A percentile compares a stretch with the other conserved stretches of the same genome.
Evolutionary conservation across 2,888 invertebrate species (phyloP).

Genomic region (Tribolium freemani): DNA sequence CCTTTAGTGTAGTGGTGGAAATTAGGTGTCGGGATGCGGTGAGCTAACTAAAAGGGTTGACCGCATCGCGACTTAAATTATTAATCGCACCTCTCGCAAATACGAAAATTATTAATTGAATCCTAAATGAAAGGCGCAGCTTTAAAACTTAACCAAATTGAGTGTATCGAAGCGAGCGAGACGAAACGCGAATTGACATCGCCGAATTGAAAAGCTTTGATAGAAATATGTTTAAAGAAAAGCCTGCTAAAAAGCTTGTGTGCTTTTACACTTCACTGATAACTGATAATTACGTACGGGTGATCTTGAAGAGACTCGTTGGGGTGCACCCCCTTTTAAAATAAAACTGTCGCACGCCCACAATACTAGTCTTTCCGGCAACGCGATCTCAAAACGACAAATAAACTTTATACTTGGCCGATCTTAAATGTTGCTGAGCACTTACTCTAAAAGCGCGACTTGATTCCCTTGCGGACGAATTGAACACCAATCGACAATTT

Average conservation of each 20-base stretch:
- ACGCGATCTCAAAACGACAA: slow-evolving; percentile 62
- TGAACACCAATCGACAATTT: slow-evolving; percentile 66
- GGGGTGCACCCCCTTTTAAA: slow-evolving; percentile 62
- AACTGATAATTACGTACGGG: slow-evolving; percentile 69
- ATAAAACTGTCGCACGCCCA: slow-evolving; percentile 67
- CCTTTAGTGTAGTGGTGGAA: slow-evolving; percentile 15
- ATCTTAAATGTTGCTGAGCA: slow-evolving; percentile 63
- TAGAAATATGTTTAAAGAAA: slow-evolving; percentile 68
- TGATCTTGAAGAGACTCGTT: slow-evolving; percentile 66
- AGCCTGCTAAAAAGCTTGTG: slow-evolving; percentile 66
- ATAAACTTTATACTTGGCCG: slow-evolving; percentile 67
- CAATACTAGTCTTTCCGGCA: slow-evolving; percentile 61
- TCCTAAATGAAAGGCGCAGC: slow-evolving; percentile 27
- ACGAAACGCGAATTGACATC: slow-evolving; percentile 65
- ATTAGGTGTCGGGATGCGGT: slow-evolving; percentile 11
- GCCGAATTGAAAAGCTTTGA: slow-evolving; percentile 66
- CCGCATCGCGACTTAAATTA: slow-evolving; percentile 24
- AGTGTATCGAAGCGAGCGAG: slow-evolving; percentile 54
- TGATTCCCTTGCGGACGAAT: slow-evolving; percentile 61
- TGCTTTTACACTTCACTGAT: slow-evolving; percentile 65
- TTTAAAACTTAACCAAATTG: slow-evolving; percentile 51
- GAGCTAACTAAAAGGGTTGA: slow-evolving; percentile 31
- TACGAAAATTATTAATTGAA: slow-evolving; percentile 31
- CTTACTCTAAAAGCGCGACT: slow-evolving; percentile 64
- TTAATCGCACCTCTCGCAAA: slow-evolving; percentile 4